Base-by-base conservation (phyloP, 37 sponge, comb jelly and placozoan genomes). In the Corticium candelabrum region DNA sequence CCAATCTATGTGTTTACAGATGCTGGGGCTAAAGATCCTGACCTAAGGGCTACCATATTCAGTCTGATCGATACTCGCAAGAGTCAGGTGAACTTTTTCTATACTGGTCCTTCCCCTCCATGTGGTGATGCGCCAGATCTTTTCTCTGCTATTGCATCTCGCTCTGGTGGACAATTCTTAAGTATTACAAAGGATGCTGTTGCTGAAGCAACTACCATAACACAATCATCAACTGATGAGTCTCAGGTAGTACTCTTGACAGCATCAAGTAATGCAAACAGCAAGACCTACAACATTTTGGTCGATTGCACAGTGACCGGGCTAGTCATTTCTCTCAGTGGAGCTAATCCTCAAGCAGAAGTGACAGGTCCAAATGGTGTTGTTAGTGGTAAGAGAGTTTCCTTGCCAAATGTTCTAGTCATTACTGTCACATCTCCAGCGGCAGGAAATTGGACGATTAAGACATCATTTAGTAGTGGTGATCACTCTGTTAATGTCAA, bases 11-110 rank as follows among this genome's bases (percentile, higher is more conserved):
- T 77, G 4, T 43, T 77, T 68, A 77, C 78, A 2, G 78, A 77
- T 77, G 78, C 78, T 11, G 78, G 57, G 30, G 67, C 78, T 30
- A 77, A 57, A 30, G 78, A 77, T 34, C 31, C 21, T 4, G 73
- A 70, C 33, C 21, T 50, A 21, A 50, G 21, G 21, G 62, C 11
- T 50, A 21, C 11, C 11, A 21, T 50, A 27, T 27, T 50, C 15
- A 50, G 21, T 21, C 21, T 50, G 62, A 50, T 50, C 62, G 62
- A 50, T 27, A 21, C 62, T 27, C 11, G 21, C 11, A 50, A 50
- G 21, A 50, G 62, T 50, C 62, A 21, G 11, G 62, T 50, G 62
- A 50, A 11, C 21, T 50, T 50, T 21, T 50, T 50, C 62, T 50
- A 50, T 21, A 50, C 62, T 50, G 62, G 62, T 50, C 62, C 15